A percentile compares a stretch with the other conserved stretches of the same genome.
These are phyloP conservation scores for Gonocerus acuteangulatus DNA, from an alignment of 2,888 invertebrate genomes.

Conservation along the genomic window DNA sequence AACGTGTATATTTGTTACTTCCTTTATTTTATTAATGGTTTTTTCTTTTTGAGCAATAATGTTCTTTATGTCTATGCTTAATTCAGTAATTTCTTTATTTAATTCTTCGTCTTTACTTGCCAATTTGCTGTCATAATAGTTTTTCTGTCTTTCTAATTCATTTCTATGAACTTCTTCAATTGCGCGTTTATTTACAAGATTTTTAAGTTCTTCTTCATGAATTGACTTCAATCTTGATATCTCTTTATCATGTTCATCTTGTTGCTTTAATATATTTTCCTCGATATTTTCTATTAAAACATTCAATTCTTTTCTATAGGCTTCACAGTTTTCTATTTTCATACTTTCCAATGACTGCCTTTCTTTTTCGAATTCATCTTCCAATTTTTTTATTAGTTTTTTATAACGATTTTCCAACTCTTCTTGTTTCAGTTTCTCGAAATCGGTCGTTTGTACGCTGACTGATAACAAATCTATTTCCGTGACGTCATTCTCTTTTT, in stretches of 20 bases:
- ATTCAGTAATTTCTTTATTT: slow-evolving; percentile 6
- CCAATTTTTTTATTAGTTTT: not conserved
- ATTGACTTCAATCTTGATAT: not conserved
- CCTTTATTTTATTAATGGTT: not conserved
- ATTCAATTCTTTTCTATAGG: not conserved
- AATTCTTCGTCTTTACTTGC: slow-evolving; percentile 2
- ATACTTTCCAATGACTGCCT: not conserved
- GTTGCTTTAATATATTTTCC: not conserved
- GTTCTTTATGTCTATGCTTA: slow-evolving; percentile 5
- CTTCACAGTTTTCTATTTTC: not conserved
- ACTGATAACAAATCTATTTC: not conserved
- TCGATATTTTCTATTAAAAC: not conserved
- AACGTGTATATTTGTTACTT: not conserved
- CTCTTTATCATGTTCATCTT: not conserved
- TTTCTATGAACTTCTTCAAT: slow-evolving; percentile 4
- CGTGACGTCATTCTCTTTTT: not conserved
- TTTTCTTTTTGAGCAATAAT: slow-evolving; percentile 1
- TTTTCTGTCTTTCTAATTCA: not conserved
- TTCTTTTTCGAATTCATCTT: not conserved
- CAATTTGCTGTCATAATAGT: not conserved
- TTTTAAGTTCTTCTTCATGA: not conserved
- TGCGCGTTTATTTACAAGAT: not conserved
- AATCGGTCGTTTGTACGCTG: not conserved
- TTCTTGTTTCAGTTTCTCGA: not conserved
- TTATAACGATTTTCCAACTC: not conserved